phyloP scores from a whole-genome alignment of 2,797 vertebrate genomes.

The Eremophila alpestris region DNA sequence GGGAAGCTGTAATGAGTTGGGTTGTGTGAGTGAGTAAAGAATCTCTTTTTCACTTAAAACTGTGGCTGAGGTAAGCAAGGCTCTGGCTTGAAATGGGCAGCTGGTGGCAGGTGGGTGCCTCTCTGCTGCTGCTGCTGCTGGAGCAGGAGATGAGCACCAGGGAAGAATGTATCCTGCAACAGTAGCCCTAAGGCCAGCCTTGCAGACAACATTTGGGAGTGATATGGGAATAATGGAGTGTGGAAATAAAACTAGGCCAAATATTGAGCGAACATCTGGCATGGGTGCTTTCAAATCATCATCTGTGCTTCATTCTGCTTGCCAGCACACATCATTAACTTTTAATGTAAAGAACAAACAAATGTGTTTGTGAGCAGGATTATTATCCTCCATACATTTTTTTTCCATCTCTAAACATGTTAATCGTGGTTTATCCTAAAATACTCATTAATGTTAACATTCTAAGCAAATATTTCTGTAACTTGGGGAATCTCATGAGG shows the following conservation, averaged over 20 bases:
- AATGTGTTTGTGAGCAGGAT: constrained; percentile 42
- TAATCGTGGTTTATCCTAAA: constrained; percentile 16
- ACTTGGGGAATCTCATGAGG: neutral
- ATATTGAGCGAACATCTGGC: constrained; percentile 9
- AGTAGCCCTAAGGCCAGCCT: neutral
- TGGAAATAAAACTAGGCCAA: constrained; percentile 22
- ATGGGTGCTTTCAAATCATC: constrained; percentile 30
- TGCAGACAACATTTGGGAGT: neutral
- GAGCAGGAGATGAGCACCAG: neutral
- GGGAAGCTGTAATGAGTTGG: neutral
- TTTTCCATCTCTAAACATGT: neutral
- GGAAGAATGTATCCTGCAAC: neutral
- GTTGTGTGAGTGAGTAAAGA: neutral
- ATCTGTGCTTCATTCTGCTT: constrained; percentile 39
- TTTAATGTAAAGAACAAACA: constrained; percentile 56
- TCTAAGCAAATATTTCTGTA: neutral
- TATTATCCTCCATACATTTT: neutral
- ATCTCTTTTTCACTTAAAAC: neutral
- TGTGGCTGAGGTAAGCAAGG: neutral
- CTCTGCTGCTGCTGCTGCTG: neutral
- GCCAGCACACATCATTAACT: constrained; percentile 46
- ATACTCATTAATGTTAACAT: neutral
- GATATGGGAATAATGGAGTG: neutral
- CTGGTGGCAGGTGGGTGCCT: neutral
- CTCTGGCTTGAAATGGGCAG: neutral